phyloP scores from a whole-genome alignment of 2,797 vertebrate genomes.

The Carapus acus region DNA sequence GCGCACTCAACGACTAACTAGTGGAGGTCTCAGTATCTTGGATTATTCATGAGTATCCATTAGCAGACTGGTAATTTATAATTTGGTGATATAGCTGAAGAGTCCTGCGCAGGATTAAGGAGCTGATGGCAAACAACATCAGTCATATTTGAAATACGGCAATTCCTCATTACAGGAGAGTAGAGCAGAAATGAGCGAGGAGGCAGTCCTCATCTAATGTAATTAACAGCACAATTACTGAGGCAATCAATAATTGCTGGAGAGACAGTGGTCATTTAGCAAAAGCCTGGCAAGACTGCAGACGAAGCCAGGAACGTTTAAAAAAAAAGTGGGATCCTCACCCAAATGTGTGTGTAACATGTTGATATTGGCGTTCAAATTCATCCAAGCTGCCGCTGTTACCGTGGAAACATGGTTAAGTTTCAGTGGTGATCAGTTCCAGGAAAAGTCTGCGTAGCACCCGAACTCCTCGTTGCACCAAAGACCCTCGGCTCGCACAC shows the following conservation, averaged over 20 bases:
- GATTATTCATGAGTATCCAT: conserved; percentile 63
- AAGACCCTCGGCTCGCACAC: no score
- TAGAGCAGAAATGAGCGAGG: conserved; percentile 31
- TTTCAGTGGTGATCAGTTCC: no score
- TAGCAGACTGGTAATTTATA: conserved; percentile 59
- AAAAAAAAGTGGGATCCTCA: background rate
- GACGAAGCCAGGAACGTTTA: background rate
- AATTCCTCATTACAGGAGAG: conserved; percentile 47
- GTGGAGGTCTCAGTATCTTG: conserved; percentile 38
- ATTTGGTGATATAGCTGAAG: conserved; percentile 57
- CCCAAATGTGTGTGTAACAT: no score
- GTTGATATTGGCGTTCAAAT: no score
- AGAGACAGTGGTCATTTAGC: conserved; percentile 30
- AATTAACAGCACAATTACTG: conserved; percentile 52
- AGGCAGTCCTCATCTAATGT: conserved; percentile 18
- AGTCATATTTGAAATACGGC: conserved; percentile 44
- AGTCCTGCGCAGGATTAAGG: conserved; percentile 48
- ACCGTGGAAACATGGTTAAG: no score
- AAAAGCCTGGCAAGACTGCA: background rate
- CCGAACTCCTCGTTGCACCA: no score
- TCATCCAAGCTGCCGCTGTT: no score
- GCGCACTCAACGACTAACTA: conserved; percentile 38
- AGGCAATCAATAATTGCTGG: conserved; percentile 35
- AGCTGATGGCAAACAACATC: conserved; percentile 44
- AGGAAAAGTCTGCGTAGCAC: no score